Evolutionary conservation across 1,140 invertebrate genomes (phyloP).

Genomic region (Eubasilissa regina): DNA sequence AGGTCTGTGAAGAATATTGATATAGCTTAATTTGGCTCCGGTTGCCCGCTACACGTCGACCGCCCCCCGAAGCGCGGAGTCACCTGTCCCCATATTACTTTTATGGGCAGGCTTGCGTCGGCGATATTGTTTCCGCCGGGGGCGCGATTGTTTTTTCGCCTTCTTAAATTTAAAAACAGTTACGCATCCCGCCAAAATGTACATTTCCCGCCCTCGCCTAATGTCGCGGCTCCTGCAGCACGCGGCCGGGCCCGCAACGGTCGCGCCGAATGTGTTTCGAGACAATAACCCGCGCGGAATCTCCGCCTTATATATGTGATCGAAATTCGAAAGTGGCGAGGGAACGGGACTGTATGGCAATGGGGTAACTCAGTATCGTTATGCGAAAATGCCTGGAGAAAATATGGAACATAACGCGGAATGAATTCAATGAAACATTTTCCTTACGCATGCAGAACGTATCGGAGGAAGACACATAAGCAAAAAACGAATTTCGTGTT

Average conservation of each 20-base stretch:
- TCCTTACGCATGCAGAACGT: slow-evolving; percentile 24
- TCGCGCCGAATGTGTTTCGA: not conserved
- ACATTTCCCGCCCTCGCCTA: slow-evolving; percentile 44
- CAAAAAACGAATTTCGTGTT: not conserved
- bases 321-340: slow-evolving; percentile 11
- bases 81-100: slow-evolving; percentile 46
- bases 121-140: slow-evolving; percentile 56
- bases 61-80: not conserved
- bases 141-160: slow-evolving; percentile 19
- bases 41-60: too few species aligned
- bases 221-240: slow-evolving; percentile 22
- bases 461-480: not conserved
- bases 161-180: slow-evolving; percentile 58
- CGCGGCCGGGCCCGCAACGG: slow-evolving; percentile 10
- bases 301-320: slow-evolving; percentile 23
- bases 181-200: slow-evolving; percentile 55
- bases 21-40: too few species aligned
- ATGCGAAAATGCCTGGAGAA: slow-evolving; percentile 26
- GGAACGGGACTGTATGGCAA: slow-evolving; percentile 4
- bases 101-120: slow-evolving; percentile 54
- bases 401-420: slow-evolving; percentile 42
- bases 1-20: too few species aligned
- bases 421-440: slow-evolving; percentile 42
- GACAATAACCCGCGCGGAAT: not conserved
- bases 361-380: slow-evolving; percentile 28